These are phyloP conservation scores for Sturnira hondurensis DNA, from an alignment of 2,113 vertebrate species.

Conservation along the genomic window DNA sequence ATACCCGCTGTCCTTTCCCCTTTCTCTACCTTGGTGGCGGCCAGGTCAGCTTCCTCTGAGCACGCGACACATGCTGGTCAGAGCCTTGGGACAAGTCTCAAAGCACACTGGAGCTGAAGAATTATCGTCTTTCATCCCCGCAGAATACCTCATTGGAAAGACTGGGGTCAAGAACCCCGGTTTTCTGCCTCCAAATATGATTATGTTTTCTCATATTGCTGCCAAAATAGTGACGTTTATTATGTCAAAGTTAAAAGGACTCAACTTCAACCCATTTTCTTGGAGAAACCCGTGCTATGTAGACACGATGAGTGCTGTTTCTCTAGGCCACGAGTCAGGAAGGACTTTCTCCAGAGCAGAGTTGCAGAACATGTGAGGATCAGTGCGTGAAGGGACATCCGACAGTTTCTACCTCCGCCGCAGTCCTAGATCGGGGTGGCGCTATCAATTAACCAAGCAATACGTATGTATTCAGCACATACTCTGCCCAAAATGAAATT, in stretches of 20 bases:
- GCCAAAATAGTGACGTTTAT: neutral
- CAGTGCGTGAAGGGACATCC: constrained; percentile 7
- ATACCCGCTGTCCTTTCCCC: rapidly evolving
- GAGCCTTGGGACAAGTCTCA: neutral
- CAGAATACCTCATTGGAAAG: neutral
- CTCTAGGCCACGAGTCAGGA: constrained; percentile 5
- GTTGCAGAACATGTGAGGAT: neutral
- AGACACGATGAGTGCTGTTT: neutral
- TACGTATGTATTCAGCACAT: constrained; percentile 23
- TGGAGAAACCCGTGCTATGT: neutral
- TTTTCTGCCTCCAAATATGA: neutral
- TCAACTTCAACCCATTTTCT: neutral
- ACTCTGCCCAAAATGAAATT: neutral
- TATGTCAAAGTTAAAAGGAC: neutral
- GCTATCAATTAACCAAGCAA: constrained; percentile 38
- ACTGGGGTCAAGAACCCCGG: neutral
- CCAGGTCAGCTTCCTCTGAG: neutral
- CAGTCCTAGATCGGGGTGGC: neutral
- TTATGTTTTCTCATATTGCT: neutral
- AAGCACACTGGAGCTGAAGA: neutral
- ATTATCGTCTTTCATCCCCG: neutral
- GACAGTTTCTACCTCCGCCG: constrained; percentile 29
- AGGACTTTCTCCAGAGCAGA: constrained; percentile 21
- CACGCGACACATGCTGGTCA: neutral
- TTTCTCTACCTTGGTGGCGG: neutral